Conservation (phyloP, 2,888 invertebrate genomes). For the Incurvaria masculella region DNA sequence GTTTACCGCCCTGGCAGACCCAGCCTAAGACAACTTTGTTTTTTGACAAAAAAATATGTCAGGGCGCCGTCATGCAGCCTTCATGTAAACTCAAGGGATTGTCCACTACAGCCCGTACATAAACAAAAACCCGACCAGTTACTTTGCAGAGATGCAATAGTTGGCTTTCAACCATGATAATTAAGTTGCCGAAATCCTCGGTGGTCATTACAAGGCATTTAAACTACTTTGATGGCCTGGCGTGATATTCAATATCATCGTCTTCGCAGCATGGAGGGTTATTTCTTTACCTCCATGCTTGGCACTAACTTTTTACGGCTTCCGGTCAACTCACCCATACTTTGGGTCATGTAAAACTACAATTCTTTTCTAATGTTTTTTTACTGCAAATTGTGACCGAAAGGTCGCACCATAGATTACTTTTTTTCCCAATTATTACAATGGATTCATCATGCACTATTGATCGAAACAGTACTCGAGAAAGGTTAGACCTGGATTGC, state of each 20-base stretch:
- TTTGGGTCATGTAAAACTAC: conserved; percentile 62
- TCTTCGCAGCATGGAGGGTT: too few relatives aligned
- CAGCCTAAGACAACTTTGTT: too few relatives aligned
- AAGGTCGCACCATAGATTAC: background rate
- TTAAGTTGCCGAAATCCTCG: conserved; percentile 84
- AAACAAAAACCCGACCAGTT: conserved; percentile 83
- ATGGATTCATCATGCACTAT: background rate
- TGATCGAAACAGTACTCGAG: too few relatives aligned
- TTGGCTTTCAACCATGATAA: conserved; percentile 84
- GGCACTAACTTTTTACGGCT: conserved; percentile 88
- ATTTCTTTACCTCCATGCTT: too few relatives aligned
- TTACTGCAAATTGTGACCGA: too few relatives aligned
- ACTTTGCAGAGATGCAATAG: conserved; percentile 91
- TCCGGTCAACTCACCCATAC: conserved; percentile 90
- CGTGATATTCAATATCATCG: conserved; percentile 79
- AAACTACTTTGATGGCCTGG: conserved; percentile 80
- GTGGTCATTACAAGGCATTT: conserved; percentile 88
- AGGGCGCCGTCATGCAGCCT: too few relatives aligned
- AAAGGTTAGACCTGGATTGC: too few relatives aligned
- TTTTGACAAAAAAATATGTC: too few relatives aligned
- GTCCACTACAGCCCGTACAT: conserved; percentile 76
- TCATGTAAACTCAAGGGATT: conserved; percentile 49
- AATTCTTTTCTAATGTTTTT: too few relatives aligned
- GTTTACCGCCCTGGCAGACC: too few relatives aligned
- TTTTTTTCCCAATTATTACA: background rate